Evolutionary conservation across 2,113 vertebrate species (phyloP).

Genomic region (Smithornis capensis): DNA sequence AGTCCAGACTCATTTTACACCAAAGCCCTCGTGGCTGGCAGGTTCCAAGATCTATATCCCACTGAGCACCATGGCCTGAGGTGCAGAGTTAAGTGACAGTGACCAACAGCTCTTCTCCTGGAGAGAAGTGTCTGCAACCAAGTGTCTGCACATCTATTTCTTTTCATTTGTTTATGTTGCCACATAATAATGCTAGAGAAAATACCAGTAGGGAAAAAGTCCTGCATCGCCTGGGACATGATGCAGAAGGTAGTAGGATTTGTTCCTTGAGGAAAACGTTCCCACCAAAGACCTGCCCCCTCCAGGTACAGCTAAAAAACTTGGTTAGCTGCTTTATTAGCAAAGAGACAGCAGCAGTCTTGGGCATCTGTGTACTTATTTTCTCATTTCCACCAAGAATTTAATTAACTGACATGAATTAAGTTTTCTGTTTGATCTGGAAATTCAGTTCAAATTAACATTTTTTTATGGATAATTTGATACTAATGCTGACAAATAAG

Average conservation of each 20-base stretch:
- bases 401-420: constrained; percentile 54
- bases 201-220: background rate
- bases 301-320: constrained; percentile 1
- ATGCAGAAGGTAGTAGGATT: background rate
- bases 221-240: background rate
- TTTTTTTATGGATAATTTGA: constrained; percentile 25
- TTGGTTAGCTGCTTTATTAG: background rate
- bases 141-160: background rate
- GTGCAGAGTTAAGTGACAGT: background rate
- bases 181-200: background rate
- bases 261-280: background rate
- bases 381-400: constrained; percentile 39
- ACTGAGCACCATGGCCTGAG: accelerated
- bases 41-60: background rate
- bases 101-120: background rate
- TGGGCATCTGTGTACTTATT: constrained; percentile 27
- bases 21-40: background rate
- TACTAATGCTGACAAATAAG: background rate
- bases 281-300: background rate
- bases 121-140: background rate
- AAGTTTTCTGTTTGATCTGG: constrained; percentile 51
- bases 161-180: background rate
- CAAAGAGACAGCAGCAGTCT: background rate
- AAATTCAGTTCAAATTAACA: constrained; percentile 28
- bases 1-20: background rate